These are phyloP conservation scores for Diplazon laetatorius DNA, from an alignment of 2,888 invertebrate species.

Conservation along the genomic window DNA sequence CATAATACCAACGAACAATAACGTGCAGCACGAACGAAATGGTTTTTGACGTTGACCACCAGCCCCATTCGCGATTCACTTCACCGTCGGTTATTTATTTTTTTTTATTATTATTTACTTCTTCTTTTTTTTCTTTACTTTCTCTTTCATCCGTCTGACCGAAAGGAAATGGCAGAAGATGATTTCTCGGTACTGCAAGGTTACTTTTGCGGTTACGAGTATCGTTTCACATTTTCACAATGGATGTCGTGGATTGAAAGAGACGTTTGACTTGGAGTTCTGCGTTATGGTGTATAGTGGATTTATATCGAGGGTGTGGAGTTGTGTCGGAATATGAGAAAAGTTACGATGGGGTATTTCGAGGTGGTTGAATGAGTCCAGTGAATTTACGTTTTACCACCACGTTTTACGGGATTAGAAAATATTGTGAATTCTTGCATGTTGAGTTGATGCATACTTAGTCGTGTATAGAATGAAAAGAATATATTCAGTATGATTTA, in stretches of 20 bases:
- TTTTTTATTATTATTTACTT: not conserved
- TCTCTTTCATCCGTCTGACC: not conserved
- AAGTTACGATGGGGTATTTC: not conserved
- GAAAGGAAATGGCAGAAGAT: not conserved
- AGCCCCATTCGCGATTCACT: not conserved
- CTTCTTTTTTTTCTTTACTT: constrained; percentile 2
- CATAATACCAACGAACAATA: constrained; percentile 1
- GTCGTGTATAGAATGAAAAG: too few relatives aligned
- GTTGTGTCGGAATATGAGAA: not conserved
- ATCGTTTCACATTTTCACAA: constrained; percentile 42
- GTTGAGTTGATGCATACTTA: too few relatives aligned
- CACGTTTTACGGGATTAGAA: not conserved
- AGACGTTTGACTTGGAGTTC: constrained; percentile 7
- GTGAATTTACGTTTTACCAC: constrained; percentile 18
- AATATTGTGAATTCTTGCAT: too few relatives aligned
- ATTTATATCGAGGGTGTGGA: not conserved
- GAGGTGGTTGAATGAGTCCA: not conserved
- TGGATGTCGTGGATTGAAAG: constrained; percentile 1
- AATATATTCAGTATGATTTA: too few relatives aligned
- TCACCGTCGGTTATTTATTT: too few relatives aligned
- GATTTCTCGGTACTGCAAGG: constrained; percentile 2
- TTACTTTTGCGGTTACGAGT: constrained; percentile 24
- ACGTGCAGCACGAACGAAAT: too few relatives aligned
- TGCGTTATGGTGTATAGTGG: not conserved
- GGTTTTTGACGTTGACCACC: constrained; percentile 15